These are phyloP conservation scores for Steinernema feltiae DNA, from an alignment of 1,140 invertebrate genomes.

Conservation along the genomic window DNA sequence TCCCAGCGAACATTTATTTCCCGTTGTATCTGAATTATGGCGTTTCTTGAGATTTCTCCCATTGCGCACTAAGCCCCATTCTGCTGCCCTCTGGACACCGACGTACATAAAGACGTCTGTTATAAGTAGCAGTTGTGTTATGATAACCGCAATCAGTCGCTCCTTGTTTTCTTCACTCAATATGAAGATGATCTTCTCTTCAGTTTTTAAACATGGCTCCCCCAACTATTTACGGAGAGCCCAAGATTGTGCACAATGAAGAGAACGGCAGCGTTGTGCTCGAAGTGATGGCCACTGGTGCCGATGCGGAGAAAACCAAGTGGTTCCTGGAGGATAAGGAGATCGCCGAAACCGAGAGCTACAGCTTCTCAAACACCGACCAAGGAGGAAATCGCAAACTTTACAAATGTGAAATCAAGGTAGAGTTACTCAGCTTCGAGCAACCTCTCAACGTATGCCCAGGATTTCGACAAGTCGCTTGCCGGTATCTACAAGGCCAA, in stretches of 20 bases:
- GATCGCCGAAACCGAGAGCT: constrained; percentile 42
- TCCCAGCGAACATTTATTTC: neutral
- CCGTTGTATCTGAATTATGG: neutral
- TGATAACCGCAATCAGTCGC: too few species aligned
- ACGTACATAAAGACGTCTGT: too few species aligned
- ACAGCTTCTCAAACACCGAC: constrained; percentile 47
- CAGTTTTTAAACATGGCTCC: constrained; percentile 42
- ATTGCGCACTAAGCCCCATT: too few species aligned
- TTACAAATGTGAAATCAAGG: constrained; percentile 55
- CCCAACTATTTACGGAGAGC: constrained; percentile 53
- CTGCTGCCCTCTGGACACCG: too few species aligned
- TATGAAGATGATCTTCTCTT: neutral
- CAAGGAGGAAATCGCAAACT: constrained; percentile 51
- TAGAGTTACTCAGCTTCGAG: constrained; percentile 20
- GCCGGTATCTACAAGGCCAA: constrained; percentile 56
- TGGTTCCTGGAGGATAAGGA: constrained; percentile 56
- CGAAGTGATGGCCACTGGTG: constrained; percentile 43
- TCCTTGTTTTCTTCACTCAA: too few species aligned
- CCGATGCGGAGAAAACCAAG: constrained; percentile 52
- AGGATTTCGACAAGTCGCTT: constrained; percentile 57
- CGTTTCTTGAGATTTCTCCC: neutral
- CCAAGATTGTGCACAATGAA: constrained; percentile 51
- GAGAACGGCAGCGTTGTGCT: constrained; percentile 48
- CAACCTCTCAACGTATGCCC: neutral
- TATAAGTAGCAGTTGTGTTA: too few species aligned